These are phyloP conservation scores for Standfussiana lucernea DNA, from an alignment of 2,888 invertebrate species.

Conservation along the genomic window DNA sequence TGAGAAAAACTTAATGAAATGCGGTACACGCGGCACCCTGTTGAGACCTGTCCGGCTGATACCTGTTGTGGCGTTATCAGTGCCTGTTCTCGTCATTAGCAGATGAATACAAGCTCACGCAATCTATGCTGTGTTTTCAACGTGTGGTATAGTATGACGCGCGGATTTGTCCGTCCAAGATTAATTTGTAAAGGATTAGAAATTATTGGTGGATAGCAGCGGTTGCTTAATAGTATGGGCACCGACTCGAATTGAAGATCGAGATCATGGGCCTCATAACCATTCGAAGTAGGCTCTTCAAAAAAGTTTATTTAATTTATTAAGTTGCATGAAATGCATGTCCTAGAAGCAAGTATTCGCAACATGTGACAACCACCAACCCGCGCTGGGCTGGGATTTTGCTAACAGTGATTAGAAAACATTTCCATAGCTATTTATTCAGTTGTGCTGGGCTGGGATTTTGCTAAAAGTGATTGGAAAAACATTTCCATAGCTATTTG, in stretches of 20 bases:
- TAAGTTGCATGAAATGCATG: too few relatives aligned
- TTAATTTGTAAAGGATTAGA: background rate
- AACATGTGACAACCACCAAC: too few relatives aligned
- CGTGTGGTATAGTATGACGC: background rate
- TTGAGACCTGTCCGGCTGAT: conserved; percentile 40
- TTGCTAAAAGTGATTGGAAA: background rate
- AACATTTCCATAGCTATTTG: background rate
- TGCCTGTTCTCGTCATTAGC: conserved; percentile 60
- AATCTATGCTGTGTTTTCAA: conserved; percentile 38
- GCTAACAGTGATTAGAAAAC: too few relatives aligned
- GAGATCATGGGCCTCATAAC: too few relatives aligned
- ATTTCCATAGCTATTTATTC: too few relatives aligned
- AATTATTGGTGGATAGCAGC: background rate
- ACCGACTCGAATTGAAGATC: too few relatives aligned
- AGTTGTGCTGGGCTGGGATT: background rate
- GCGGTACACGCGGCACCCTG: conserved; percentile 28
- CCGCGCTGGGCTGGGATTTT: too few relatives aligned
- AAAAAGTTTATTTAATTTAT: too few relatives aligned
- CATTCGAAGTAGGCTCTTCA: too few relatives aligned
- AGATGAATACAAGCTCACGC: conserved; percentile 62
- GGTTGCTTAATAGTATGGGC: too few relatives aligned
- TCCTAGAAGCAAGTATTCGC: too few relatives aligned
- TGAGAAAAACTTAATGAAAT: conserved; percentile 44
- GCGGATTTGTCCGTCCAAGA: background rate
- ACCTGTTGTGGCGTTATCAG: conserved; percentile 57